Percentiles rank a stretch among this genome's conserved stretches.
phyloP scores from a whole-genome alignment of 2,113 vertebrate species.

The Percina caprodes region DNA sequence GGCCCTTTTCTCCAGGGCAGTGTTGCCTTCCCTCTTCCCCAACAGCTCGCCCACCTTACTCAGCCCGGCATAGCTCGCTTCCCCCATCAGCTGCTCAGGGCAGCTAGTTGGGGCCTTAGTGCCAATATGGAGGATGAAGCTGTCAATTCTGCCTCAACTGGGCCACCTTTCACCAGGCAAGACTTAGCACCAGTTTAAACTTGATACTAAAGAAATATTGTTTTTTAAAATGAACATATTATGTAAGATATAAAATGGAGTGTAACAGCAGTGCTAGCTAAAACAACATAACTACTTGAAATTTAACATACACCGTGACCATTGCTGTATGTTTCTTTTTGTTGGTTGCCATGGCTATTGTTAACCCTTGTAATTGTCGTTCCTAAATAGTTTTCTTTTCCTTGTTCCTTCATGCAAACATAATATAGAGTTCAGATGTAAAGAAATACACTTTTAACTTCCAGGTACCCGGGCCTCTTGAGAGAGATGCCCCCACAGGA shows the following conservation, averaged over 20 bases:
- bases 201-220: background rate
- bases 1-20: conserved; percentile 90
- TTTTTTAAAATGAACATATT: background rate
- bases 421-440: background rate
- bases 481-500: conserved; percentile 93
- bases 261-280: background rate
- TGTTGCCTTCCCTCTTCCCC: conserved; percentile 90
- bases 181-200: background rate
- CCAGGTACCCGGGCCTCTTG: conserved; percentile 94
- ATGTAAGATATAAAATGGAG: background rate
- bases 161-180: conserved; percentile 90
- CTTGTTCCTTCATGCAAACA: conserved; percentile 5
- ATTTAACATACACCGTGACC: background rate
- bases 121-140: conserved; percentile 90
- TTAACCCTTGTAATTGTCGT: background rate
- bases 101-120: conserved; percentile 92
- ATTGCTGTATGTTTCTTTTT: background rate
- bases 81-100: conserved; percentile 90
- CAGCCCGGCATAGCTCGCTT: conserved; percentile 90
- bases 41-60: conserved; percentile 91
- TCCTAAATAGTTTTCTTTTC: background rate
- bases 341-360: background rate
- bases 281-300: background rate
- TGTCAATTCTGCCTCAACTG: conserved; percentile 72
- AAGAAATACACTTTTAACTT: background rate